Percentiles rank a stretch among this genome's conserved stretches.
These are phyloP conservation scores for Lanistes nyassanus DNA, from an alignment of 1,140 invertebrate species.

Conservation along the genomic window DNA sequence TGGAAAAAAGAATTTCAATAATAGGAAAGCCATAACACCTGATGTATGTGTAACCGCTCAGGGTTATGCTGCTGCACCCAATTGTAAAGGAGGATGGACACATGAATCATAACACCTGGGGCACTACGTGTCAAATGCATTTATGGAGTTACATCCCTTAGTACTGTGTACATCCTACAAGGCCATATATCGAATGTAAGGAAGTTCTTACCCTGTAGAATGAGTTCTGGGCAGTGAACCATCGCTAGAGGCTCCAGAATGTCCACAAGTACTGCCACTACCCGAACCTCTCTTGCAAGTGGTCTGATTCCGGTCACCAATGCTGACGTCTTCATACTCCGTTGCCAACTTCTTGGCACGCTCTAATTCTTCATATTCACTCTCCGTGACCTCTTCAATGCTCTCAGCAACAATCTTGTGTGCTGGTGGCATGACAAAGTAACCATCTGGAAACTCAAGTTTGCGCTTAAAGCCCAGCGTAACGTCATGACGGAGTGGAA, in stretches of 20 bases:
- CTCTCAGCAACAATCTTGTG: background rate
- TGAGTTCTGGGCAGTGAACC: background rate
- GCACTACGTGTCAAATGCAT: too few species aligned
- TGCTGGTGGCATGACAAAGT: constrained; percentile 24
- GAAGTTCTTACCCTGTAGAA: background rate
- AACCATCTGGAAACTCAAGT: constrained; percentile 28
- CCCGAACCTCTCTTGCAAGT: too few species aligned
- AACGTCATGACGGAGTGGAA: constrained; percentile 17
- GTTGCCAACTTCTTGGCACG: constrained; percentile 13
- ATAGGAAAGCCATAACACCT: too few species aligned
- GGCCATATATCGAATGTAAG: too few species aligned
- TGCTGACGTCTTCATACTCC: constrained; percentile 32
- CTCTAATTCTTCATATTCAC: constrained; percentile 26
- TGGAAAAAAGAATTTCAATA: too few species aligned
- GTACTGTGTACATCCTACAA: too few species aligned
- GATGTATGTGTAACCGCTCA: too few species aligned
- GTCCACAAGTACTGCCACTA: background rate
- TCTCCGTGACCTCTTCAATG: constrained; percentile 25
- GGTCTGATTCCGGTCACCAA: background rate
- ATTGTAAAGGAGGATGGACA: too few species aligned
- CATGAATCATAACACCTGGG: too few species aligned
- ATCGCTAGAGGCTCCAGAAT: background rate
- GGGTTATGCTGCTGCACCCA: too few species aligned
- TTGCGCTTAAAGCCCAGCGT: constrained; percentile 11
- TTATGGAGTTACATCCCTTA: too few species aligned